phyloP scores from a whole-genome alignment of 2,113 vertebrate genomes.

The Micronycteris hirsuta region DNA sequence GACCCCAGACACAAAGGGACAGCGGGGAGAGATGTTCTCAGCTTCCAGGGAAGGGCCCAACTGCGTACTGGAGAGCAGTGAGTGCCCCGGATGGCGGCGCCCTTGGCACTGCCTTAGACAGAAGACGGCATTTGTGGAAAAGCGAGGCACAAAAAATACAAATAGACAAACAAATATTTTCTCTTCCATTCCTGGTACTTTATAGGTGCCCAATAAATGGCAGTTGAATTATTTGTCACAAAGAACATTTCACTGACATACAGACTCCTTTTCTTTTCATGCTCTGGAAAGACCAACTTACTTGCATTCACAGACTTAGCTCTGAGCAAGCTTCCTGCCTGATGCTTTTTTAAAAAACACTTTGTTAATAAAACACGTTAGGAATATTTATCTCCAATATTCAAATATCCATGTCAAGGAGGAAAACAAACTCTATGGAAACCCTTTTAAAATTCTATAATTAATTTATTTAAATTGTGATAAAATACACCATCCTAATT shows the following conservation, averaged over 20 bases:
- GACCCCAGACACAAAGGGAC: neutral
- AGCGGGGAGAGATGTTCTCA: neutral
- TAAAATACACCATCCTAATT: neutral
- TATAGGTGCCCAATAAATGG: neutral
- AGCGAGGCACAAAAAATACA: neutral
- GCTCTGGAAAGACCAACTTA: neutral
- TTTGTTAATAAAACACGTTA: neutral
- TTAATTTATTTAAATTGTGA: neutral
- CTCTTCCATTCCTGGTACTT: neutral
- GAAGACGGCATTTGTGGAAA: neutral
- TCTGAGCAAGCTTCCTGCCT: neutral
- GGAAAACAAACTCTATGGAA: neutral
- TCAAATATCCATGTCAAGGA: neutral
- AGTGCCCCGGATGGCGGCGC: neutral
- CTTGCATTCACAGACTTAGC: neutral
- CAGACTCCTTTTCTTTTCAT: neutral
- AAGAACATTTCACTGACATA: neutral
- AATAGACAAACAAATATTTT: neutral
- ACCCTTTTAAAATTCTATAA: neutral
- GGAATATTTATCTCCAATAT: neutral
- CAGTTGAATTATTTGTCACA: neutral
- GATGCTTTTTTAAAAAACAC: neutral
- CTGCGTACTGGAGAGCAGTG: neutral
- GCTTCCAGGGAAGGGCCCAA: neutral
- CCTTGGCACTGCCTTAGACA: neutral